These are phyloP conservation scores for Malurus elegans DNA, from an alignment of 2,113 vertebrate genomes.

Conservation along the genomic window DNA sequence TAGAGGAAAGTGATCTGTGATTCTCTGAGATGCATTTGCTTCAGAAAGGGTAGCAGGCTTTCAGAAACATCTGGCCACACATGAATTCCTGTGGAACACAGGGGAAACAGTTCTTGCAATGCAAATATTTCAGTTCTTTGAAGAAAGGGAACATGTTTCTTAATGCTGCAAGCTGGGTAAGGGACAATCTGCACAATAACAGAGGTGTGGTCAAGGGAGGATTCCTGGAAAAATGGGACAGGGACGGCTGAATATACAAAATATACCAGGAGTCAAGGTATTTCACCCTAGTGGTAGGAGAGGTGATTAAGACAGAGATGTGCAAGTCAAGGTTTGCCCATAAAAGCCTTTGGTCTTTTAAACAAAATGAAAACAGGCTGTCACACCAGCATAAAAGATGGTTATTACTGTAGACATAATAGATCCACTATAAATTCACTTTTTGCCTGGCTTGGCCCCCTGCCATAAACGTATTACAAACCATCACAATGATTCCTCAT, in stretches of 20 bases:
- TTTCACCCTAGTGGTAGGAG: background rate
- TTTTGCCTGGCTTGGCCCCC: background rate
- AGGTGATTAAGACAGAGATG: background rate
- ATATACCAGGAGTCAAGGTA: background rate
- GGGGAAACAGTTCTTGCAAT: background rate
- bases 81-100: background rate
- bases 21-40: background rate
- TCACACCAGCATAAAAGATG: background rate
- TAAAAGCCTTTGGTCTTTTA: background rate
- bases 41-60: background rate
- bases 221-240: background rate
- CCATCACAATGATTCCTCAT: background rate
- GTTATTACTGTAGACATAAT: background rate
- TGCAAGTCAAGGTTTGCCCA: background rate
- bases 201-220: background rate
- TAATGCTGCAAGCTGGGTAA: background rate
- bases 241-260: background rate
- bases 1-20: background rate
- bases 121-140: background rate
- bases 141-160: background rate
- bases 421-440: background rate
- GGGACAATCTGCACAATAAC: background rate
- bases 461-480: background rate
- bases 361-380: conserved; percentile 6
- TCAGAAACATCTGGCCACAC: background rate